Evolutionary conservation across 2,113 vertebrate genomes (phyloP), one percentile per base, ranked within the genome.

Genomic region (Mastomys natalensis): DNA sequence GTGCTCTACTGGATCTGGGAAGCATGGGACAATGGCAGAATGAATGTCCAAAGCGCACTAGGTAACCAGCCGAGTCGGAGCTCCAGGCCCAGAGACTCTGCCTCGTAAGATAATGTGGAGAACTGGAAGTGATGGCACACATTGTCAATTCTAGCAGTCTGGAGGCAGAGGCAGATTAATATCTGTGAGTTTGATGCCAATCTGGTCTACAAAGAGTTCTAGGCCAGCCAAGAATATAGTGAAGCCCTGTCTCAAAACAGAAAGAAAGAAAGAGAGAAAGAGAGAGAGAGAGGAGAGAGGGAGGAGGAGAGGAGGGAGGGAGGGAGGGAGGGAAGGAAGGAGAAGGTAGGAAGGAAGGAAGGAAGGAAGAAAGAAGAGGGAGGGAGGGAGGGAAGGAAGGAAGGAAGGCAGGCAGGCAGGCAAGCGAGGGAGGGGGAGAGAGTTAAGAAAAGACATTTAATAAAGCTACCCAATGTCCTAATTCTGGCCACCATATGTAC

Each of bases 361-460:
- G 5, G 55, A 58, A 9, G 8, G 3, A 7, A 5, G 29, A 2
- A 13, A 37, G 13, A 34, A 0, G 15, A 13, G 9, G 31, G 26
- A 2, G 6, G 31, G 26, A 29, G 31, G 64, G 58, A 29, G 8
- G 43, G 19, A 1, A 34, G 12, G 26, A 8, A 51, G 51, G 51
- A 8, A 51, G 9, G 51, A 1, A 34, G 12, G 26, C 9, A 51
- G 51, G 51, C 9, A 51, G 9, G 51, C 10, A 51, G 51, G 51
- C 51, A 51, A 51, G 51, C 11, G 5, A 68, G 4, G 3, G 13
- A 37, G 29, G 5, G 5, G 6, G 66, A 5, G 3, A 62, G 29
- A 13, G 11, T 4, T 3, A 62, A 15, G 43, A 24, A 62, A 29
- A 62, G n/a, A 17, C 7, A 40, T 7, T 43, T 31, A 16, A 45